Conservation (phyloP, 2,797 vertebrate species). For the Gymnothorax javanicus region DNA sequence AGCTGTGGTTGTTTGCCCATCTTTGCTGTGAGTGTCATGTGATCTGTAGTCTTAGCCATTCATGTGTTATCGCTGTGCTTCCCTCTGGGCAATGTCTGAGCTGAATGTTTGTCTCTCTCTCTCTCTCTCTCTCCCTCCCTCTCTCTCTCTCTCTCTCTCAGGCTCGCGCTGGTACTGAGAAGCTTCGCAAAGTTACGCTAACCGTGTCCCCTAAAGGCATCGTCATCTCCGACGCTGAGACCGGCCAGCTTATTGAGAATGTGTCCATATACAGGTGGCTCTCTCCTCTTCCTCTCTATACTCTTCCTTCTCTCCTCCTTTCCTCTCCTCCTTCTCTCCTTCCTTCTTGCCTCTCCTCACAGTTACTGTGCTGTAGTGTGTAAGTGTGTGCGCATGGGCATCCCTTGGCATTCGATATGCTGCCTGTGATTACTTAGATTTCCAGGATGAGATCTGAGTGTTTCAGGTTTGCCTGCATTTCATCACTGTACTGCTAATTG, state of each 20-base stretch:
- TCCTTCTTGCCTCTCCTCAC: neutral
- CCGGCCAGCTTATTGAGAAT: slow-evolving; percentile 79
- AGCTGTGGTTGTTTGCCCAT: too few species aligned
- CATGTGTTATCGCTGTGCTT: neutral
- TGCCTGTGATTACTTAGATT: too few species aligned
- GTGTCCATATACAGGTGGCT: slow-evolving; percentile 91
- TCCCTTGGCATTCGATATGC: too few species aligned
- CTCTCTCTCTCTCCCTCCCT: too few species aligned
- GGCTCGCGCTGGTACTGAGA: slow-evolving; percentile 85
- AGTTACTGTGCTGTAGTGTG: too few species aligned
- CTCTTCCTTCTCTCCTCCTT: too few species aligned
- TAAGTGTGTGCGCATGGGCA: too few species aligned
- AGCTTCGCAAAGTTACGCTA: slow-evolving; percentile 88
- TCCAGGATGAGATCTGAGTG: too few species aligned
- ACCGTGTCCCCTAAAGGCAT: slow-evolving; percentile 87
- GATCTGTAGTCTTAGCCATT: too few species aligned
- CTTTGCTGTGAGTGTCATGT: too few species aligned
- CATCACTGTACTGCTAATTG: too few species aligned
- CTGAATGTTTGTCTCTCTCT: neutral
- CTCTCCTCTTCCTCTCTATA: neutral
- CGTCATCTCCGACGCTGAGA: slow-evolving; percentile 83
- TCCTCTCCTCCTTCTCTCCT: neutral
- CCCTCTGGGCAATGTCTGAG: neutral
- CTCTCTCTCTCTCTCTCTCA: slow-evolving; percentile 47
- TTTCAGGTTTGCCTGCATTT: too few species aligned